Base-by-base conservation (phyloP, 2,113 vertebrate genomes). In the Tyto alba region DNA sequence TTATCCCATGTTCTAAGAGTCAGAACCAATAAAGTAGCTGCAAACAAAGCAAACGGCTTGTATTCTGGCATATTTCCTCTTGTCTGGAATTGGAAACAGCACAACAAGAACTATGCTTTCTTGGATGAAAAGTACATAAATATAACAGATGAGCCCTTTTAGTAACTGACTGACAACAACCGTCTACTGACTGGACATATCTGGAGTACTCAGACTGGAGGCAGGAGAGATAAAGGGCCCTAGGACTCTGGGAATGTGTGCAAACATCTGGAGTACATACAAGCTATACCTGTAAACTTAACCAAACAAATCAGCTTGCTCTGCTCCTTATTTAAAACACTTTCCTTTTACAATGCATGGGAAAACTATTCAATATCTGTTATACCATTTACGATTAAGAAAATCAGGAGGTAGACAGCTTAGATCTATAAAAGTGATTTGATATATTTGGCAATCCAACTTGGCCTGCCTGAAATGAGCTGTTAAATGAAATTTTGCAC, bases 261-360 rank as follows among this genome's bases (percentile, higher is more conserved):
- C 79, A 72, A 81, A 98, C 98, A 98, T 98, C 98, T 98, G 98
- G 98, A 98, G 94, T 74, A 77, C 96, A 97, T 97, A 97, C 91
- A 95, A 32, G 67, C 56, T 25, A 52, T 97, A 97, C 92, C 97
- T 98, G 97, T 55, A 74, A 98, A 97, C 96, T 96, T 97, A 98
- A 97, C 97, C 78, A 97, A 97, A 98, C 96, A 97, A 96, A 97
- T 97, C 92, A 87, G 71, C 87, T 95, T 82, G 63, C 81, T 97
- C 97, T 98, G 97, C 84, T 98, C 96, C 97, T 97, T 79, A 96
- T 98, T 97, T 95, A 81, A 97, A 97, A 97, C 97, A 98, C 97
- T 98, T 98, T 96, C 91, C 8, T 95, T 98, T 98, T 97, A 98
- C 92, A 97, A 88, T 89, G 92, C 81, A 96, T 93, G 76, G 91